Conservation (phyloP, 35 echinoderm and acorn worm genomes). For the Lytechinus pictus region DNA sequence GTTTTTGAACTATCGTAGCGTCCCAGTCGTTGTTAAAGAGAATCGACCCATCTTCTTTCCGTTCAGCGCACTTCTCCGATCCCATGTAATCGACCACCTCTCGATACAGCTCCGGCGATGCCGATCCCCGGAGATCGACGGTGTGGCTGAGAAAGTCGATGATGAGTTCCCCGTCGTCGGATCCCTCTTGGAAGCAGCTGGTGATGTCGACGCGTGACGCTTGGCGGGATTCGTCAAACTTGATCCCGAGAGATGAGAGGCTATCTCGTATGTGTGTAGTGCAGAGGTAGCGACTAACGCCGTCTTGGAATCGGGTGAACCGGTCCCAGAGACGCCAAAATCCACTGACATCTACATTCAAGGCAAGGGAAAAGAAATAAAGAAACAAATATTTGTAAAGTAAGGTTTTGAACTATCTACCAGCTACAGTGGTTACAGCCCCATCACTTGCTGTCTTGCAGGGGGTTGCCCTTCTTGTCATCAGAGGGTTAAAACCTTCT, state of each 20-base stretch:
- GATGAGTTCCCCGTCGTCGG: slow-evolving; percentile 54
- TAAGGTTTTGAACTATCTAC: no score
- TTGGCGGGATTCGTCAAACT: slow-evolving; percentile 30
- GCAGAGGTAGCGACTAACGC: background rate
- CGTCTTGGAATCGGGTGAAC: slow-evolving; percentile 47
- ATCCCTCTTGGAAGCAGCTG: slow-evolving; percentile 58
- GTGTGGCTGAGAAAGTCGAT: slow-evolving; percentile 63
- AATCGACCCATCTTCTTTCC: slow-evolving; percentile 32
- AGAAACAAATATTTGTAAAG: background rate
- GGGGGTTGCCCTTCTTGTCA: no score
- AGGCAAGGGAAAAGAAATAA: background rate
- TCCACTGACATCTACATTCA: slow-evolving; percentile 49
- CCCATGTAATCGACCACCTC: slow-evolving; percentile 57
- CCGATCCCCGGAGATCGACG: slow-evolving; percentile 40
- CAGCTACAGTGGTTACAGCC: no score
- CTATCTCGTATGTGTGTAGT: slow-evolving; percentile 15
- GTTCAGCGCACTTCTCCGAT: slow-evolving; percentile 38
- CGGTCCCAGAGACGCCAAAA: slow-evolving; percentile 57
- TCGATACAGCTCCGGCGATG: slow-evolving; percentile 17
- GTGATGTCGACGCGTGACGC: slow-evolving; percentile 61
- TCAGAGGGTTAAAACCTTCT: no score
- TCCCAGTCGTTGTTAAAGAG: slow-evolving; percentile 49
- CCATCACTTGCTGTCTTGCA: no score
- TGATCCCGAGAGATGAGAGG: background rate
- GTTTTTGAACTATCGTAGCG: slow-evolving; percentile 46